These are phyloP conservation scores for Meteorus cinctellus DNA, from an alignment of 2,888 invertebrate genomes.

Conservation along the genomic window DNA sequence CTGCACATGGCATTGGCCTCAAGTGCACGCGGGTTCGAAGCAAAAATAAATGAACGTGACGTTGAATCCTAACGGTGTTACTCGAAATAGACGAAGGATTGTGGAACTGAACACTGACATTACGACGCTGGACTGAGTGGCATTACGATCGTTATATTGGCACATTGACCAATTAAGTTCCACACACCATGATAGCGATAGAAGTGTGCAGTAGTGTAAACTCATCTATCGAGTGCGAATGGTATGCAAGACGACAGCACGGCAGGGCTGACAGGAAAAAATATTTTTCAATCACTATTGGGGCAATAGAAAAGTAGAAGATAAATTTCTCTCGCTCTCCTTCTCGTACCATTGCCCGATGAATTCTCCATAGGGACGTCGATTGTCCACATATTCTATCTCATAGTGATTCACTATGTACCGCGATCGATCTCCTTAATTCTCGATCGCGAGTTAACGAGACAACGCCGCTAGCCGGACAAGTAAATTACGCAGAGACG, in stretches of 20 bases:
- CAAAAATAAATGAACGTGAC: conserved; percentile 15
- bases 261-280: conserved; percentile 2
- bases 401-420: conserved; percentile 52
- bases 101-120: conserved; percentile 54
- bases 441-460: conserved; percentile 70
- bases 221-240: conserved; percentile 52
- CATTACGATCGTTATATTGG: conserved; percentile 27
- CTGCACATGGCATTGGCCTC: conserved; percentile 1
- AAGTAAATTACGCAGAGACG: conserved; percentile 68
- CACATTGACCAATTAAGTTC: conserved; percentile 45
- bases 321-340: conserved; percentile 46
- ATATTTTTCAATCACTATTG: conserved; percentile 48
- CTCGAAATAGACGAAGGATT: background rate
- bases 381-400: conserved; percentile 17
- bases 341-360: too few relatives aligned
- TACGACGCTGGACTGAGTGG: conserved; percentile 22
- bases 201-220: conserved; percentile 35
- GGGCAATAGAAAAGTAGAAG: conserved; percentile 52
- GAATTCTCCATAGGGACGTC: conserved; percentile 15
- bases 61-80: background rate
- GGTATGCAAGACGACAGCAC: conserved; percentile 54
- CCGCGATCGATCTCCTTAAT: conserved; percentile 65
- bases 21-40: background rate
- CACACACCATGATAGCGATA: conserved; percentile 1
- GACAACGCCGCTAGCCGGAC: conserved; percentile 68